Base-by-base conservation (phyloP, 2,888 invertebrate genomes). In the Lomographa bimaculata region DNA sequence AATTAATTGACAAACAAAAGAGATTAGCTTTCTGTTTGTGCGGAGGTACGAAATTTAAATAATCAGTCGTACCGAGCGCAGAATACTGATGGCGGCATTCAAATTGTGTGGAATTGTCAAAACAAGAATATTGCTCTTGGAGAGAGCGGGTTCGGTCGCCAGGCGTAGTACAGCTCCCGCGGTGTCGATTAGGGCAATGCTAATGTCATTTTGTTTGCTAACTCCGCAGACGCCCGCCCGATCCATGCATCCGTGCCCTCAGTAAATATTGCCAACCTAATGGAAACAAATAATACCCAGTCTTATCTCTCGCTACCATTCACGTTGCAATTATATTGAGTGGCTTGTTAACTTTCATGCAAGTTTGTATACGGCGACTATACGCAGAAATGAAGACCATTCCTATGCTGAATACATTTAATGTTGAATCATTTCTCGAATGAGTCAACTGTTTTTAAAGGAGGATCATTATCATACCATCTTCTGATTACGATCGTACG, bases 101-200 rank as follows among this genome's bases (percentile, higher is more conserved):
- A 76, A 78, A 76, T 75, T 74, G 74, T 69, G 71, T 68, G 63
- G 71, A 68, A 73, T 71, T 70, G 65, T 73, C 72, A 74, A 72
- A 77, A 75, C 78, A 77, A 76, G 77, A 76, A 78, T 75, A 79
- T 79, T 71, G 76, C 59, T 71, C 64, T 55, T 59, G 57, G 58
- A 72, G 64, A 57, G 63, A 60, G 57, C 53, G 57, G 54, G 54
- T 56, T 62, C 54, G 56, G 56, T 62, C 64, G 57, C 60, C 59
- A 64, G 61, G 57, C 49, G 58, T 57, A 41, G 58, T 56, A 69
- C 60, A 55, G 66, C 66, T 77, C 79, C 80, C 80, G 65, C 60
- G 78, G 67, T 75, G 81, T 77, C 79, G 78, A 81, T 85, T 83
- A 83, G 70, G 71, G 70, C 73, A 71, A 81, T 76, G 79, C 77